Evolutionary conservation across 2,113 vertebrate species (phyloP), one percentile per base, ranked within the genome.

Genomic region (Sisor rabdophorus): DNA sequence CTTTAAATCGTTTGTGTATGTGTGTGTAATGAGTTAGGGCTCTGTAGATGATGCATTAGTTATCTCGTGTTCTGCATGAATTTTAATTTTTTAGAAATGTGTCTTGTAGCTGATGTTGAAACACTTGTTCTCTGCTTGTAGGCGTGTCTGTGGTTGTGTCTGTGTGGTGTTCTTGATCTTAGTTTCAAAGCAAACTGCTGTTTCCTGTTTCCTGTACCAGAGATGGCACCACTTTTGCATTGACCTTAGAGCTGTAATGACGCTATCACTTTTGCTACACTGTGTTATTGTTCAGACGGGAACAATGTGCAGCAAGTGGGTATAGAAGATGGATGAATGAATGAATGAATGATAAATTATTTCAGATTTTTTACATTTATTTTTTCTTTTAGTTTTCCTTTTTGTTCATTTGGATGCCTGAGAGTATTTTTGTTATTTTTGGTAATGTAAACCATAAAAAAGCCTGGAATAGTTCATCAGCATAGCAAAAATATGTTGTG

Each of bases 141-240:
- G 75, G 80, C 40, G 50, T 26, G 16, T 19, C 3, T 59, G 30
- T 63, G 32, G 28, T 71, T 55, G 59, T 81, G 61, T 79, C 53
- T 20, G 71, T 40, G 56, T 68, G 53, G 47, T 74, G 47, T 74
- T 48, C 24, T 69, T 76, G 61, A 61, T 68, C 56, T 76, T 16
- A 2, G 58, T 56, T n/a, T 55, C 22, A 48, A 47, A 47, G 3
- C 72, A 4, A 11, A 47, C 16, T 40, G 73, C 65, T 63, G 48
- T 50, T 80, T 80, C 79, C 79, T 80, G 79, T 80, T 80, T 80
- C 79, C 79, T 76, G 73, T 71, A 19, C 12, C 50, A 71, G 58
- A n/a, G 50, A 15, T 76, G 75, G 48, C 75, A 69, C 36, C 32
- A 44, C 19, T 71, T 52, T 71, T 55, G 19, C 4, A 20, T 8